Base-by-base conservation (phyloP, 2,888 invertebrate genomes). In the Molorchus minor region DNA sequence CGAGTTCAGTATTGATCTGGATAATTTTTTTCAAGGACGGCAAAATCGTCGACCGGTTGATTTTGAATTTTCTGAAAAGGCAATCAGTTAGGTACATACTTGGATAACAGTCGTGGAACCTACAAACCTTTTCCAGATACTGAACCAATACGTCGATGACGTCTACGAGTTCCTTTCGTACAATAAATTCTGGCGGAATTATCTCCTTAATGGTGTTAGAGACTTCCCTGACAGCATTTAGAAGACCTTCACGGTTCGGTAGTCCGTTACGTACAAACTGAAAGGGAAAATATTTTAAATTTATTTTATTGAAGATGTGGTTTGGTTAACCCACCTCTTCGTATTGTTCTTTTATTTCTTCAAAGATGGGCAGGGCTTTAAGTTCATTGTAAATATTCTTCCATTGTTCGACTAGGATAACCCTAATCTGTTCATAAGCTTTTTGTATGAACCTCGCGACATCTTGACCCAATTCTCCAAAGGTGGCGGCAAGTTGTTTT, bases 111-210 rank as follows among this genome's bases (percentile, higher is more conserved):
- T n/a, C n/a, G n/a, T n/a, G n/a, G n/a, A n/a, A n/a, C n/a, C n/a
- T n/a, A n/a, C n/a, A n/a, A n/a, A 88, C 87, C 85, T 87, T 87
- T 58, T 86, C 81, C 1, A 90, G 70, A 76, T 92, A 93, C 5
- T 82, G 80, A 60, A 84, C 83, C 35, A 88, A 73, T 10, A 85
- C 81, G 38, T 85, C 83, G 30, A 88, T 77, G 66, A 92, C 84
- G 13, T 85, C 84, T 58, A 82, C 84, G 2, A 87, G 75, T 73
- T 92, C 91, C 16, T 56, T 16, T 16, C 46, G 58, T 2, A 67
- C 45, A 5, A 55, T 16, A 33, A 69, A 58, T 0, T 84, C 82
- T 0, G 88, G 87, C 3, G 90, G 88, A 44, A 90, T 74, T 7
- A 87, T 71, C 7, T 84, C 83, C 41, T 86, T 85, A 15, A 89